These are phyloP conservation scores for Mus spretus DNA, from an alignment of 2,797 vertebrate species.

Conservation along the genomic window DNA sequence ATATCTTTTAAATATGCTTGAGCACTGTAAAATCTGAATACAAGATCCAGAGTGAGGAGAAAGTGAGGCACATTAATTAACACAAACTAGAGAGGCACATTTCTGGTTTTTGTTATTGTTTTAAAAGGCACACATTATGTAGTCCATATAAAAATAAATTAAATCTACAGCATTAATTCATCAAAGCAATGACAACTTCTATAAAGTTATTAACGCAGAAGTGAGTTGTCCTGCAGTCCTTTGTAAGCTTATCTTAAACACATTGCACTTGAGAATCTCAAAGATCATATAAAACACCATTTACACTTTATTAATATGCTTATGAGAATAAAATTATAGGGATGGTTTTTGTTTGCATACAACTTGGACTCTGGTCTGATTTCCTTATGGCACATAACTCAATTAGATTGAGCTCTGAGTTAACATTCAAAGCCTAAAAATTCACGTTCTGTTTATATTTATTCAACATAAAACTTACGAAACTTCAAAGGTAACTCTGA, in stretches of 20 bases:
- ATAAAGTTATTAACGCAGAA: slow-evolving; percentile 88
- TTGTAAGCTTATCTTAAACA: slow-evolving; percentile 91
- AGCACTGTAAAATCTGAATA: slow-evolving; percentile 83
- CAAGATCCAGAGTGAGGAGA: slow-evolving; percentile 86
- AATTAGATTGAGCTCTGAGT: slow-evolving; percentile 77
- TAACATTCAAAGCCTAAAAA: slow-evolving; percentile 77
- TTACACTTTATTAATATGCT: slow-evolving; percentile 86
- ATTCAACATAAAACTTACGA: slow-evolving; percentile 77
- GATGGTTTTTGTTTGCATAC: slow-evolving; percentile 69
- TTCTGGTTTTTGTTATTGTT: slow-evolving; percentile 85
- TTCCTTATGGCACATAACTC: slow-evolving; percentile 84
- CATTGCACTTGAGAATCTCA: slow-evolving; percentile 91
- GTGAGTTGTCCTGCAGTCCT: slow-evolving; percentile 87
- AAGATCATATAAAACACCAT: slow-evolving; percentile 83
- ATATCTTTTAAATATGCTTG: slow-evolving; percentile 84
- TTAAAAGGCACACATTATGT: slow-evolving; percentile 94
- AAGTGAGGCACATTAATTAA: slow-evolving; percentile 89
- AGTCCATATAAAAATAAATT: slow-evolving; percentile 92
- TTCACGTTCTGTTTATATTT: slow-evolving; percentile 75
- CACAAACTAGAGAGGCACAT: slow-evolving; percentile 88
- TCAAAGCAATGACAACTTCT: slow-evolving; percentile 87
- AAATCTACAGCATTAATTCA: slow-evolving; percentile 89
- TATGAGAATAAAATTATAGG: slow-evolving; percentile 81
- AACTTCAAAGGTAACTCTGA: slow-evolving; percentile 80
- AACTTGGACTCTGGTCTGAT: slow-evolving; percentile 78